Base-by-base conservation (phyloP, 2,113 vertebrate species). In the Elgaria multicarinata region DNA sequence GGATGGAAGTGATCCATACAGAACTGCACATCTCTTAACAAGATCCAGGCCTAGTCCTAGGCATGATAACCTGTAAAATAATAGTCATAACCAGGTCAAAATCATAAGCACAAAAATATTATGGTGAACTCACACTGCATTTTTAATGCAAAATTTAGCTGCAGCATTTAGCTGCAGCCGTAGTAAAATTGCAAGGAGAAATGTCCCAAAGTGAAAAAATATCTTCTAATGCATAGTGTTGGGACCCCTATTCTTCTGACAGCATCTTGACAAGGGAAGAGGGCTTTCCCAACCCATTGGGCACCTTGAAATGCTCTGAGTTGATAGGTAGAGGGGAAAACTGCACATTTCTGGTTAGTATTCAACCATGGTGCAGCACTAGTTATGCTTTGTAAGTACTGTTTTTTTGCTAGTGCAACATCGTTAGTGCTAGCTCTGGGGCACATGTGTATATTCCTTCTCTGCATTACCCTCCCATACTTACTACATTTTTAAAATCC, bases 11-110 rank as follows among this genome's bases (percentile, higher is more conserved):
- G 97, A 71, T n/a, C 96, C 92, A 85, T 99, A 99, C 44, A 98
- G 88, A 39, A 36, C 53, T 66, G 96, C 95, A 72, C 98, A 98
- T 78, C 90, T 97, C 95, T 97, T 97, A 91, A 98, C 92, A 90
- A 99, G 95, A 83, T 98, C 97, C 93, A 99, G 95, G 91, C 98
- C 98, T 10, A 97, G 89, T 0, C 97, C 97, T 82, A 99, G 50
- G 89, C 98, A 98, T 0, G 95, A 98, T 81, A 99, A 95, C 95
- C 99, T 99, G 96, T 36, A 72, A 86, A 87, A 74, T 7, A 90
- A 1, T 84, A 0, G 7, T 8, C 77, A 87, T n/a, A 90, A 74
- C 1, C 31, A 67, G 31, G 7, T 1, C 85, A 69, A 18, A 76
- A 71, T 42, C 62, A 88, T 3, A 71, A 0, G 64, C 87, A 53